phyloP scores from a whole-genome alignment of 2,888 invertebrate genomes.

The Agrotis exclamationis region DNA sequence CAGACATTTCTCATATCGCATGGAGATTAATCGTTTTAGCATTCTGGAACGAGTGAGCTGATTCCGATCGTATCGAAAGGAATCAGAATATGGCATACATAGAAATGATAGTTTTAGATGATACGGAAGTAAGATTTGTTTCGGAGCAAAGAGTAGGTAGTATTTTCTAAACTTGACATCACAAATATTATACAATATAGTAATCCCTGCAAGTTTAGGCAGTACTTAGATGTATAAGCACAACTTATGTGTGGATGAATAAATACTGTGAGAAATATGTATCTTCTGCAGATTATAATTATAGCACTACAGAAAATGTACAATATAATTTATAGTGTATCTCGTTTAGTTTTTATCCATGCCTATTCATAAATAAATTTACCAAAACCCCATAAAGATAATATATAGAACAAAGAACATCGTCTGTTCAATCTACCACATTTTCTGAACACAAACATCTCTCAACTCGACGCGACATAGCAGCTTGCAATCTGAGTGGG shows the following conservation, averaged over 20 bases:
- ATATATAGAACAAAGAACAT: too few relatives aligned
- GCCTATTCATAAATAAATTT: background rate
- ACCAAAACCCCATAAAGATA: background rate
- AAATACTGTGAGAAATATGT: background rate
- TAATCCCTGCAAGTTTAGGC: too few relatives aligned
- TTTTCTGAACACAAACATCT: constrained; percentile 14
- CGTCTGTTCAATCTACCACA: background rate
- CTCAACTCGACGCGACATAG: constrained; percentile 14
- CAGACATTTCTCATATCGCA: constrained; percentile 16
- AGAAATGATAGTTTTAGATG: constrained; percentile 6
- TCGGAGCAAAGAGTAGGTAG: background rate
- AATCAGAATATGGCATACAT: background rate
- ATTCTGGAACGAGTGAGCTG: constrained; percentile 18
- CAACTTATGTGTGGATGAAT: too few relatives aligned
- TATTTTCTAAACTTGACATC: background rate
- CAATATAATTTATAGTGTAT: background rate
- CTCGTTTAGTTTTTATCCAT: too few relatives aligned
- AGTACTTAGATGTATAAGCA: too few relatives aligned
- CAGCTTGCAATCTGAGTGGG: constrained; percentile 31
- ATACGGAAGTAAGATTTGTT: constrained; percentile 17
- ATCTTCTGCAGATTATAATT: background rate
- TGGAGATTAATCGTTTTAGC: constrained; percentile 20
- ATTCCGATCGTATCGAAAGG: background rate
- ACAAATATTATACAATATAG: too few relatives aligned
- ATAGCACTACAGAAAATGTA: background rate